Percentiles rank a stretch among this genome's conserved stretches.
These are phyloP conservation scores for Ovibos moschatus DNA, from an alignment of 2,113 vertebrate species.

Conservation along the genomic window DNA sequence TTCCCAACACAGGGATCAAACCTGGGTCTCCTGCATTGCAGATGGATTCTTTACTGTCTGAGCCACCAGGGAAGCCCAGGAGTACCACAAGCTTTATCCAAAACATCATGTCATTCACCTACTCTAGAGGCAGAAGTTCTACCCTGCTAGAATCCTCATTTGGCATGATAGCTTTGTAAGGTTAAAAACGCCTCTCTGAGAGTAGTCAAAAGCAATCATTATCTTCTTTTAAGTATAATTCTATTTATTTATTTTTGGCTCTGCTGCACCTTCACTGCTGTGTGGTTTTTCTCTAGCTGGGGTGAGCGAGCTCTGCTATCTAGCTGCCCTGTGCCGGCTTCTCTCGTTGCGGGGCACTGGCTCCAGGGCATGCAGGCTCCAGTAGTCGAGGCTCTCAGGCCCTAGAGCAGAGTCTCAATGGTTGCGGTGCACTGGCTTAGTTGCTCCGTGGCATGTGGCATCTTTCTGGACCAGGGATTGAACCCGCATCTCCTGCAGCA, in stretches of 20 bases:
- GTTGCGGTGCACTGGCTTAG: not conserved
- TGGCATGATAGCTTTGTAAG: not conserved
- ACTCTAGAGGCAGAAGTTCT: not conserved
- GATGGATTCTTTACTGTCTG: not conserved
- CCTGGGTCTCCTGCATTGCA: not conserved
- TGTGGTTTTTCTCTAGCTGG: not conserved
- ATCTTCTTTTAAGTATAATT: not conserved
- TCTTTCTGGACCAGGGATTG: not conserved
- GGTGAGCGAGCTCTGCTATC: not conserved
- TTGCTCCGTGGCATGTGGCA: not conserved
- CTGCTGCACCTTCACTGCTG: not conserved
- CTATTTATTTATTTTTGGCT: not conserved
- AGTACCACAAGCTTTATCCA: not conserved
- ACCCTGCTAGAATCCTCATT: not conserved
- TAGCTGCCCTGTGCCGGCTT: accelerated
- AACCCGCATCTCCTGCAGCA: not conserved
- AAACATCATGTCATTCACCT: not conserved
- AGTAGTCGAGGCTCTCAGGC: not conserved
- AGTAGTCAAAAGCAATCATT: not conserved
- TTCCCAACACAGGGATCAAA: not conserved
- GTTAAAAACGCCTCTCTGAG: not conserved
- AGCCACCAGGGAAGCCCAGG: not conserved
- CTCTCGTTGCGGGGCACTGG: accelerated
- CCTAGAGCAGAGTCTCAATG: not conserved
- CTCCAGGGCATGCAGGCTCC: not conserved